Evolutionary conservation across 2,888 invertebrate genomes (phyloP), one percentile per base, ranked within the genome.

Genomic region (Nephrotoma flavescens): DNA sequence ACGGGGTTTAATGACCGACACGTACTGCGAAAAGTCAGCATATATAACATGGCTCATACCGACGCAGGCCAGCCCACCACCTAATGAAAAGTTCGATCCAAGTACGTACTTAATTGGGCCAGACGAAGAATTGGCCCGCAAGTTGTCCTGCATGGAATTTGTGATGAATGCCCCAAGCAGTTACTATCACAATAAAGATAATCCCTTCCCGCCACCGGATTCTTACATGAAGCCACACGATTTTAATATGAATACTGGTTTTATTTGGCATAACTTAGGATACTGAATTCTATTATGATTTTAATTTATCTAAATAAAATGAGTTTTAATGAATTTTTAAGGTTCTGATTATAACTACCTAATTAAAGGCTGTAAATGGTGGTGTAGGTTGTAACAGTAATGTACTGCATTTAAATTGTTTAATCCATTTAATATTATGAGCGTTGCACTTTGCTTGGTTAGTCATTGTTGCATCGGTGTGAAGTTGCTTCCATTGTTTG

Each of bases 151-250:
- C 88, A 95, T 98, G 95, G 96, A 97, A 90, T 98, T 98, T 92
- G 95, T 98, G 19, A 97, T 97, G 95, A 97, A 97, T 89, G 97
- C 97, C 0, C 98, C 98, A 0, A 97, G 97, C 0, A 97, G 97
- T 91, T 98, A 98, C 92, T 97, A 95, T 91, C 95, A 95, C 90
- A 93, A 95, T 7, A 94, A 93, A 88, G 95, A 93, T 88, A 95
- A 95, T 12, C 97, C 97, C 0, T 97, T 96, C 90, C 96, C 96
- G 0, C 91, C 93, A 52, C 92, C 93, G 0, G 91, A 90, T 86
- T 88, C 87, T 11, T 89, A 90, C 88, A 71, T 71, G 71, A 71
- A 71, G 9, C 71, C 19, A 2, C 71, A 71, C 71, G 71, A 71
- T 71, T 12, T 31, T 9, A 71, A 71, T 31, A 71, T 71, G 71